Conservation (phyloP, 2,888 invertebrate genomes). For the Agrilus mali region DNA sequence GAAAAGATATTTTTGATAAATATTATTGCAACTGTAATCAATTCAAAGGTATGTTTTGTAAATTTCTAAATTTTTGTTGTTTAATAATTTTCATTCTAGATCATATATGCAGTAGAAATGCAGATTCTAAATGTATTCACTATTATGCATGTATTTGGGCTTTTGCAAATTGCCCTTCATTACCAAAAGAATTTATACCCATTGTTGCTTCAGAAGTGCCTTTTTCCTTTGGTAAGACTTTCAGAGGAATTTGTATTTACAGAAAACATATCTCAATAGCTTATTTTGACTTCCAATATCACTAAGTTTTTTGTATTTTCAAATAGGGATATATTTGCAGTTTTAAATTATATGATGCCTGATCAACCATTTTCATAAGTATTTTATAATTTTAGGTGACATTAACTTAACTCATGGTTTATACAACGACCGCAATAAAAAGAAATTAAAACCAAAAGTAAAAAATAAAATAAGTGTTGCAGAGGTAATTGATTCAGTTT, state of each 20-base stretch:
- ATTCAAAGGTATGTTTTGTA: conserved; percentile 9
- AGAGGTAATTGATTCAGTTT: no score
- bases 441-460: no score
- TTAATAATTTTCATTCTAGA: conserved; percentile 4
- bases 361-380: no score
- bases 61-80: background rate
- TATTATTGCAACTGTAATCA: conserved; percentile 40
- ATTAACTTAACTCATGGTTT: no score
- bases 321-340: no score
- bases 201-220: conserved; percentile 39
- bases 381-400: no score
- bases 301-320: no score
- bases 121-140: conserved; percentile 44
- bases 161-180: conserved; percentile 50
- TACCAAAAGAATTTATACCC: conserved; percentile 47
- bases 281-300: no score
- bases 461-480: no score
- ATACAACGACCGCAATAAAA: no score
- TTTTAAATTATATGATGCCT: no score
- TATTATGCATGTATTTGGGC: conserved; percentile 60
- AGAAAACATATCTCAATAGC: no score
- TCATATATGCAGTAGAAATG: conserved; percentile 12
- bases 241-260: background rate
- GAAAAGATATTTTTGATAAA: conserved; percentile 37
- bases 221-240: conserved; percentile 1